These are phyloP conservation scores for Stegana nigrithorax DNA, from an alignment of 2,888 invertebrate species.

Conservation along the genomic window DNA sequence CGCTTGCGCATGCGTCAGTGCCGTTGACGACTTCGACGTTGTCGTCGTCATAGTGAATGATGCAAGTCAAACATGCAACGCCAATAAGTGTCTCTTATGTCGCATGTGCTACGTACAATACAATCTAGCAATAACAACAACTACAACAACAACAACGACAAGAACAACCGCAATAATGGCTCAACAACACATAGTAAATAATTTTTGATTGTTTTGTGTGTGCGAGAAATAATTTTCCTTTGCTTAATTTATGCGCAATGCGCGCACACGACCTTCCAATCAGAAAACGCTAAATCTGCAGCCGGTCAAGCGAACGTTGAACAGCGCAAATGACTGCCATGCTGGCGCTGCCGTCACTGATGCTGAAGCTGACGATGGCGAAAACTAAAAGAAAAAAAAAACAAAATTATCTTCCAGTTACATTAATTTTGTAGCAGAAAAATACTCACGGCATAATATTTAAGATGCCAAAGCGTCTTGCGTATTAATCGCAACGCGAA, in stretches of 20 bases:
- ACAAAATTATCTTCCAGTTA: not conserved
- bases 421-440: not conserved
- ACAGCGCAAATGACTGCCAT: too few relatives aligned
- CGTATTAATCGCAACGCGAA: conserved; percentile 51
- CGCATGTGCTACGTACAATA: too few relatives aligned
- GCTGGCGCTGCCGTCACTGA: not conserved
- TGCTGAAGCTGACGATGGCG: not conserved
- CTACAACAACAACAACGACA: conserved; percentile 19
- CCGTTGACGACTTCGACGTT: too few relatives aligned
- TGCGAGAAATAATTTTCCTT: not conserved
- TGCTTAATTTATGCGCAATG: not conserved
- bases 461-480: conserved; percentile 61
- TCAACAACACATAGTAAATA: conserved; percentile 1
- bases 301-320: too few relatives aligned
- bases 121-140: too few relatives aligned
- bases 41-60: conserved; percentile 41
- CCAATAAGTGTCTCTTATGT: conserved; percentile 1
- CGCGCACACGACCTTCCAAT: too few relatives aligned
- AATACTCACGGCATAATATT: conserved; percentile 54
- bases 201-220: not conserved
- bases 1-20: not conserved
- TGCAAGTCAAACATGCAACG: conserved; percentile 40
- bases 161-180: conserved; percentile 1
- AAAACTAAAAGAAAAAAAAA: too few relatives aligned
- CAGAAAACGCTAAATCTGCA: not conserved